Conservation (phyloP, 2,888 invertebrate genomes). For the Dusona sp. region DNA sequence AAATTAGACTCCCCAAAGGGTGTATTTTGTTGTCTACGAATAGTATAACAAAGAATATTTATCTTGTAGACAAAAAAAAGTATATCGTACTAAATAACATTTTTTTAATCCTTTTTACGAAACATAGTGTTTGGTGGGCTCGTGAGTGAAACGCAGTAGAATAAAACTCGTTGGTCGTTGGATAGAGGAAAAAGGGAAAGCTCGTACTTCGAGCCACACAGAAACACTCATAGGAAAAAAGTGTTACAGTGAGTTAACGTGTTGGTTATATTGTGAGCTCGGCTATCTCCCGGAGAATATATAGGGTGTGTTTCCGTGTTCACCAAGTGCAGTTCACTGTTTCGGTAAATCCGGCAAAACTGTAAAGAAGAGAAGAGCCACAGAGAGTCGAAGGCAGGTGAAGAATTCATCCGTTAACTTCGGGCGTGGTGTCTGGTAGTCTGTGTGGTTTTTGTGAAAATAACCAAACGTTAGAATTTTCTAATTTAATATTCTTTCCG, state of each 20-base stretch:
- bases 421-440: background rate
- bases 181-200: constrained; percentile 43
- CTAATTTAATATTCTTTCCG: background rate
- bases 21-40: no score
- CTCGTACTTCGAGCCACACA: constrained; percentile 21
- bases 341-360: constrained; percentile 71
- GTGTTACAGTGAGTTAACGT: constrained; percentile 46
- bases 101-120: background rate
- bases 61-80: no score
- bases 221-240: constrained; percentile 16
- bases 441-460: background rate
- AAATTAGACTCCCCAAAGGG: background rate
- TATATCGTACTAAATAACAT: constrained; percentile 18
- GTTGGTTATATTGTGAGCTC: constrained; percentile 63
- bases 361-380: background rate
- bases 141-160: background rate
- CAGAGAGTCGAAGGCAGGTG: constrained; percentile 9
- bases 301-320: constrained; percentile 65
- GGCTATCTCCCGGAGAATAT: constrained; percentile 67
- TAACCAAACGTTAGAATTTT: background rate
- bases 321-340: constrained; percentile 74
- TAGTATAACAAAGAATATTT: no score
- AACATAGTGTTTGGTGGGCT: background rate
- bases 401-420: background rate
- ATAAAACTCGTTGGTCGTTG: constrained; percentile 12